Evolutionary conservation across 2,113 vertebrate species (phyloP).

Genomic region (Apteryx owenii): DNA sequence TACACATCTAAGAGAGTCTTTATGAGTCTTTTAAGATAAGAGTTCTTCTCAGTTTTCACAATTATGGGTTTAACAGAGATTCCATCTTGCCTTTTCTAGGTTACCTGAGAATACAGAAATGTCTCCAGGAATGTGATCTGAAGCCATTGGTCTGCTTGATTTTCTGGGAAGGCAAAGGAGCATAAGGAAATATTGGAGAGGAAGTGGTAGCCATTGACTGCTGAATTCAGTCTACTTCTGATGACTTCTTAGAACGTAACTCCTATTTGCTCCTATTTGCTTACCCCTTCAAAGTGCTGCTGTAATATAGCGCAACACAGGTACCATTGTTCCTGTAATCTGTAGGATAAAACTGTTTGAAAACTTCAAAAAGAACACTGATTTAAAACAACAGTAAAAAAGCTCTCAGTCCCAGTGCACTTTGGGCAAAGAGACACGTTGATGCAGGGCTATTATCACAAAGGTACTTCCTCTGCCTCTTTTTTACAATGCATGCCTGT

Average conservation of each 20-base stretch:
- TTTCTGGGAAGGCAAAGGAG: background rate
- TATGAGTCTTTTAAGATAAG: background rate
- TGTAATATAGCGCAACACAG: constrained; percentile 35
- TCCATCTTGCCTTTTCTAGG: background rate
- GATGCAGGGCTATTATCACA: background rate
- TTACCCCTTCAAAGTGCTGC: constrained; percentile 43
- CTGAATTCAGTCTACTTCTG: background rate
- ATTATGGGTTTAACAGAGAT: background rate
- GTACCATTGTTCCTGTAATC: constrained; percentile 61
- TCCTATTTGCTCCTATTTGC: constrained; percentile 18
- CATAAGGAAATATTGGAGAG: background rate
- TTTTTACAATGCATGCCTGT: constrained; percentile 21
- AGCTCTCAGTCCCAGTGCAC: background rate
- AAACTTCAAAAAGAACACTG: constrained; percentile 57
- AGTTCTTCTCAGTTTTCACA: background rate
- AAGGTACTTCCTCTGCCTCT: constrained; percentile 35
- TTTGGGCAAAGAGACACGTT: background rate
- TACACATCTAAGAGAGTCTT: background rate
- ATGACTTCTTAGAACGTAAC: background rate
- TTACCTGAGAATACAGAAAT: background rate
- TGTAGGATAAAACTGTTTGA: constrained; percentile 51
- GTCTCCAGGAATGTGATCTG: background rate
- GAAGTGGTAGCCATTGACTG: background rate
- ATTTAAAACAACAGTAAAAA: constrained; percentile 17
- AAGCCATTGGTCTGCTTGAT: background rate